Percentiles rank a stretch among this genome's conserved stretches.
Conservation (phyloP, 1,140 invertebrate genomes). For the Apis dorsata region DNA sequence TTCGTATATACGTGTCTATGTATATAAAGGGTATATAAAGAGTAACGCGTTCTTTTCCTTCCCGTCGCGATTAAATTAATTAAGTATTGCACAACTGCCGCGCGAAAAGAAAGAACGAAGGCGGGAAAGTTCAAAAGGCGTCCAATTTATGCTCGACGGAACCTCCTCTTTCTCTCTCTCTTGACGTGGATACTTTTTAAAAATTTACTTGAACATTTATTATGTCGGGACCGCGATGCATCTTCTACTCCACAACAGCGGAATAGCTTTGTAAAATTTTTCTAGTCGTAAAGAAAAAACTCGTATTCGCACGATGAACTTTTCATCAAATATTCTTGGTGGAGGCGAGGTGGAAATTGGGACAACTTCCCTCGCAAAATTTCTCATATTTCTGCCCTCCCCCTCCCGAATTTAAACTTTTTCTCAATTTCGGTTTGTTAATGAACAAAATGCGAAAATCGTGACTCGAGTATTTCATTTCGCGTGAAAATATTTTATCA, state of each 20-base stretch:
- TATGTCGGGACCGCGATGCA: conserved; percentile 10
- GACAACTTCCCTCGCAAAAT: background rate
- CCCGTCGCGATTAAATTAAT: conserved; percentile 21
- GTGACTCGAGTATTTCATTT: no score
- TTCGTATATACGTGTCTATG: no score
- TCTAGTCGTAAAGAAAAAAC: conserved; percentile 4
- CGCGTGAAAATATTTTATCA: no score
- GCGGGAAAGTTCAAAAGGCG: background rate
- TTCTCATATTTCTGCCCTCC: background rate
- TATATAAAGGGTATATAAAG: background rate
- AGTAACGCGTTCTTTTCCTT: background rate
- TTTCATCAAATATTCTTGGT: conserved; percentile 20
- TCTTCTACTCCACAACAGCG: background rate
- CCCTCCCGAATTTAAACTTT: background rate
- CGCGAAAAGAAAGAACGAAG: background rate
- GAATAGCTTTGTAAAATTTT: conserved; percentile 15
- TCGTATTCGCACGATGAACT: background rate
- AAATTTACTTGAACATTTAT: conserved; percentile 20
- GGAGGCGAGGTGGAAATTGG: background rate
- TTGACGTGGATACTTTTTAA: background rate
- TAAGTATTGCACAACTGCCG: background rate
- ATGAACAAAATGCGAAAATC: background rate
- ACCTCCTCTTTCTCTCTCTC: background rate
- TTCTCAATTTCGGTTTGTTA: background rate
- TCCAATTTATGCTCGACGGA: conserved; percentile 29